A percentile compares a stretch with the other conserved stretches of the same genome.
Evolutionary conservation across 2,888 invertebrate genomes (phyloP).

Genomic region (Perizoma flavofasciatum): DNA sequence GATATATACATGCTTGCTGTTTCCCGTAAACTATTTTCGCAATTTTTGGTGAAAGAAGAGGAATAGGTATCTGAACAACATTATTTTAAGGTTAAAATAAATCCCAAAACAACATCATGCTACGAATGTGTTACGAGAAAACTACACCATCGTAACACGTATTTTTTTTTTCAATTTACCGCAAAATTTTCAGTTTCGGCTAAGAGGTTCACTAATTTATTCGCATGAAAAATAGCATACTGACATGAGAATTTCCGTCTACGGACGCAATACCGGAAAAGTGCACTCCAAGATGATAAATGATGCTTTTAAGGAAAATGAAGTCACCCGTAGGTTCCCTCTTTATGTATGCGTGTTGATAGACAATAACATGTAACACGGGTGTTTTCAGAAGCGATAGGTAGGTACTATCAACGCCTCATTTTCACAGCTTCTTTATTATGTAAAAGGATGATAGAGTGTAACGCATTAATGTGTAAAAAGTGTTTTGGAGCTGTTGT

Average conservation of each 20-base stretch:
- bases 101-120: no score
- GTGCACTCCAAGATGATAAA: slow-evolving; percentile 33
- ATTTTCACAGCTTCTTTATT: slow-evolving; percentile 20
- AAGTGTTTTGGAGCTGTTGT: slow-evolving; percentile 17
- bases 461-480: slow-evolving; percentile 11
- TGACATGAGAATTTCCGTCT: slow-evolving; percentile 12
- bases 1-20: no score
- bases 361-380: slow-evolving; percentile 2
- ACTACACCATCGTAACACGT: no score
- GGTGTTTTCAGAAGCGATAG: no score
- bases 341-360: slow-evolving; percentile 14
- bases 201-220: no score
- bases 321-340: slow-evolving; percentile 14
- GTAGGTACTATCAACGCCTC: slow-evolving; percentile 6
- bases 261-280: slow-evolving; percentile 21
- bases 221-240: background rate
- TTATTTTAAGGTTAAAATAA: no score
- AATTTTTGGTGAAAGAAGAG: no score
- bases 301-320: slow-evolving; percentile 26
- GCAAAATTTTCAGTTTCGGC: no score
- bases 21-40: no score
- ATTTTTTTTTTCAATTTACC: no score
- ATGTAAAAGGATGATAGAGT: slow-evolving; percentile 9
- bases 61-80: no score
- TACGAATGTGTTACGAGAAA: no score